Conservation (phyloP, 2,113 vertebrate genomes). For the Hypocryptadius cinnamomeus region DNA sequence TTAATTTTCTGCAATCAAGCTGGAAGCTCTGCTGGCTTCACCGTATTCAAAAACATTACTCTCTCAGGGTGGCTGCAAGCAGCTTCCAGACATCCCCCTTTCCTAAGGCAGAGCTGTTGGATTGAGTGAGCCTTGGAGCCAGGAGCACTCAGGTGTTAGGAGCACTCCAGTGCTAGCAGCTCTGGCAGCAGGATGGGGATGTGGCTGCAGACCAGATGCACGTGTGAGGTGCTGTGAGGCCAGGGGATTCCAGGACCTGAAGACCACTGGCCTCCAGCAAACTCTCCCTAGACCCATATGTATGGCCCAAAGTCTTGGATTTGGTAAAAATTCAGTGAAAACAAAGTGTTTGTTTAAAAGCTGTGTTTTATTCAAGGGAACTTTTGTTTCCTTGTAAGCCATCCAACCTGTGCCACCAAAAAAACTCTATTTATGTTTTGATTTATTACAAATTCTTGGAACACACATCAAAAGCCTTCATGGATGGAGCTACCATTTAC, state of each 20-base stretch:
- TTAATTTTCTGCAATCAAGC: not conserved
- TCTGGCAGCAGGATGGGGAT: not conserved
- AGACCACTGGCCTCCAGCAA: not conserved
- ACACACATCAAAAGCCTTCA: conserved; percentile 7
- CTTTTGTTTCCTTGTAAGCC: not conserved
- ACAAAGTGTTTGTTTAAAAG: not conserved
- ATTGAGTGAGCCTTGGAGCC: not conserved
- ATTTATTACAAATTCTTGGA: conserved; percentile 45
- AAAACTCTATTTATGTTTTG: not conserved
- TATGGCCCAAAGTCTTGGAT: not conserved
- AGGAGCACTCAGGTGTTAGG: not conserved
- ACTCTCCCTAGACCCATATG: not conserved
- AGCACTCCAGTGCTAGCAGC: not conserved
- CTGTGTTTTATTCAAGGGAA: not conserved
- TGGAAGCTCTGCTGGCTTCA: not conserved
- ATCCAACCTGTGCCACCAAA: not conserved
- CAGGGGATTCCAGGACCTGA: not conserved
- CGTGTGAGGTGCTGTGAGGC: not conserved
- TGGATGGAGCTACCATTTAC: not conserved
- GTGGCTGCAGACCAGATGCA: not conserved
- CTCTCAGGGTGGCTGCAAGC: not conserved
- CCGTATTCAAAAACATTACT: not conserved
- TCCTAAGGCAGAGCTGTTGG: not conserved
- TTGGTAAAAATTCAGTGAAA: not conserved
- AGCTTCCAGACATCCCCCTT: not conserved